Conservation (phyloP, 2,797 vertebrate species). For the Sebastes cheni region DNA sequence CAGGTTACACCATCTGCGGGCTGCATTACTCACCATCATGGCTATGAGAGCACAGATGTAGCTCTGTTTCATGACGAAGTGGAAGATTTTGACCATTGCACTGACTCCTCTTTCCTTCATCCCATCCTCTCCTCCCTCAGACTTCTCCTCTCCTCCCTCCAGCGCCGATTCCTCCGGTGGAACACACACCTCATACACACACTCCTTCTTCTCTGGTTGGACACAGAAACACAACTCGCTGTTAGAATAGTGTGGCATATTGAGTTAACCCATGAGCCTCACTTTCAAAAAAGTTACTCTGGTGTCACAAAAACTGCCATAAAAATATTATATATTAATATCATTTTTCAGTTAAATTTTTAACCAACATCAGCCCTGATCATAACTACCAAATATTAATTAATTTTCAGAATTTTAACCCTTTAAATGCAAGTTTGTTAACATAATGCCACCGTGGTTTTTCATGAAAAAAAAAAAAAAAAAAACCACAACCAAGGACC, state of each 20-base stretch:
- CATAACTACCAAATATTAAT: background rate
- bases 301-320: background rate
- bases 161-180: conserved; percentile 80
- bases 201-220: conserved; percentile 76
- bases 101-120: conserved; percentile 80
- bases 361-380: background rate
- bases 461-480: too few relatives aligned
- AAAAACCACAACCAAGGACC: too few relatives aligned
- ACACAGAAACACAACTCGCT: conserved; percentile 25
- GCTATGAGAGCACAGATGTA: conserved; percentile 98
- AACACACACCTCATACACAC: conserved; percentile 73
- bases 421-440: background rate
- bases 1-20: background rate
- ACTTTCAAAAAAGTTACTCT: background rate
- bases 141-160: conserved; percentile 64
- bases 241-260: background rate
- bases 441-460: too few relatives aligned
- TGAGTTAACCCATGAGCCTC: background rate
- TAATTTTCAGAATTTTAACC: background rate
- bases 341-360: background rate
- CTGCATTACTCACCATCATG: conserved; percentile 93
- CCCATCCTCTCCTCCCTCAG: conserved; percentile 78
- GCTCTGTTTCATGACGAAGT: conserved; percentile 98
- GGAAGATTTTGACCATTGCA: conserved; percentile 89
- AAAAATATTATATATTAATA: background rate